phyloP scores from a whole-genome alignment of 1,140 invertebrate species.

The Diorhabda elongata region DNA sequence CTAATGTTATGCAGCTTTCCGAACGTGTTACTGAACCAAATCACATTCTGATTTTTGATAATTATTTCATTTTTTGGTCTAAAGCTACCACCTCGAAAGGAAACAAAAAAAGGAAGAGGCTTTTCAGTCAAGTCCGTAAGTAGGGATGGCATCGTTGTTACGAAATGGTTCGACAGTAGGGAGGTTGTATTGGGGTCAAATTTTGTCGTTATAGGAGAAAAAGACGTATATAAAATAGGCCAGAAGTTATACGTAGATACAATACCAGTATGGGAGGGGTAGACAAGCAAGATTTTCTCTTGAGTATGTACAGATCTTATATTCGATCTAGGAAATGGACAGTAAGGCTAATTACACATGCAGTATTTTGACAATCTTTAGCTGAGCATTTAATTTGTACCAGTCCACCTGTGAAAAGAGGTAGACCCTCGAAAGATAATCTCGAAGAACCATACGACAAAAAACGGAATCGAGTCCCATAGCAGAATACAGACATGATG shows the following conservation, averaged over 20 bases:
- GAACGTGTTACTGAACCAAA: constrained; percentile 18
- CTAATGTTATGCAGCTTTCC: constrained; percentile 20
- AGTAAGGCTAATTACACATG: constrained; percentile 21
- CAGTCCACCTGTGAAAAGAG: background rate
- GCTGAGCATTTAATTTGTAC: constrained; percentile 5
- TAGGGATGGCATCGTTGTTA: background rate
- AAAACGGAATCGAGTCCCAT: background rate
- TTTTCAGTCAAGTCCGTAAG: no score
- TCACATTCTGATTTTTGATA: constrained; percentile 19
- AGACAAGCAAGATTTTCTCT: constrained; percentile 37
- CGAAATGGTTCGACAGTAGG: constrained; percentile 47
- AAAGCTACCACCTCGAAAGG: no score
- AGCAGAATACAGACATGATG: background rate
- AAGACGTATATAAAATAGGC: constrained; percentile 25
- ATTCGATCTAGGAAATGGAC: constrained; percentile 21
- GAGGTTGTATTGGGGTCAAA: constrained; percentile 45
- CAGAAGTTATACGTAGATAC: constrained; percentile 41
- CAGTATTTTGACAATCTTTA: constrained; percentile 14
- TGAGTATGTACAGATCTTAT: constrained; percentile 18
- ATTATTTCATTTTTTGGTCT: no score
- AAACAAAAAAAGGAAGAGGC: no score
- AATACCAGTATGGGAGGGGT: constrained; percentile 46
- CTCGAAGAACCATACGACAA: background rate
- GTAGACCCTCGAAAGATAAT: constrained; percentile 4
- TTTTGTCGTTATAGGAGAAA: constrained; percentile 46